Evolutionary conservation across 2,888 invertebrate genomes (phyloP).

Genomic region (Drosophila lacicola): DNA sequence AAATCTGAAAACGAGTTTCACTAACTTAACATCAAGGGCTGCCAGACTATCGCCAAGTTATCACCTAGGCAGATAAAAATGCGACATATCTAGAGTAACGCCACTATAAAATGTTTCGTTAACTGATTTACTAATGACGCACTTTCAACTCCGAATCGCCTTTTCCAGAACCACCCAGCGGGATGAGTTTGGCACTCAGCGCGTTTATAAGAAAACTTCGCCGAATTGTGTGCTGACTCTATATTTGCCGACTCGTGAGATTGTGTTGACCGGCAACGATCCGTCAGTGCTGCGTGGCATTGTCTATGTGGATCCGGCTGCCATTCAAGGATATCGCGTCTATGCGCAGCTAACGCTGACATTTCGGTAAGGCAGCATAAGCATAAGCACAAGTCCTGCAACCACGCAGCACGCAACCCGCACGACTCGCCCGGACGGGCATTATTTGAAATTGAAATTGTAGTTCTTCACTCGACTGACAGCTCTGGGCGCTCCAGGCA

Average conservation of each 20-base stretch:
- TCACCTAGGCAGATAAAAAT: too few species aligned
- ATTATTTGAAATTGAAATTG: constrained; percentile 31
- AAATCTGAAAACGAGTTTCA: too few species aligned
- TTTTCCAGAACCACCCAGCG: constrained; percentile 54
- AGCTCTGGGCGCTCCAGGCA: not conserved
- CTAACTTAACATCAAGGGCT: too few species aligned
- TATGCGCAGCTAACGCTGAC: constrained; percentile 95
- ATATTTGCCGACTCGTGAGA: constrained; percentile 92
- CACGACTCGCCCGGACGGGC: not conserved
- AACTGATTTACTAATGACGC: not conserved
- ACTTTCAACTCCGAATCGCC: not conserved
- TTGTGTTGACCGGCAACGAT: constrained; percentile 90
- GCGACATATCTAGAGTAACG: too few species aligned
- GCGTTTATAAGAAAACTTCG: constrained; percentile 95
- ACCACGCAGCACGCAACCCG: not conserved
- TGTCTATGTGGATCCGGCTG: constrained; percentile 95
- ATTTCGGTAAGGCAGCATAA: constrained; percentile 89
- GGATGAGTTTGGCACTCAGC: constrained; percentile 83
- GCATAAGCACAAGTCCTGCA: too few species aligned
- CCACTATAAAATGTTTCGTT: too few species aligned
- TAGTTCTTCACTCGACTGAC: constrained; percentile 22
- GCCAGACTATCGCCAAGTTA: too few species aligned
- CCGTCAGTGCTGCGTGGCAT: constrained; percentile 95
- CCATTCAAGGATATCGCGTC: constrained; percentile 91
- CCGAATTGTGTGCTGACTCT: constrained; percentile 94